Evolutionary conservation across 2,113 vertebrate species (phyloP).

Genomic region (Scomber scombrus): DNA sequence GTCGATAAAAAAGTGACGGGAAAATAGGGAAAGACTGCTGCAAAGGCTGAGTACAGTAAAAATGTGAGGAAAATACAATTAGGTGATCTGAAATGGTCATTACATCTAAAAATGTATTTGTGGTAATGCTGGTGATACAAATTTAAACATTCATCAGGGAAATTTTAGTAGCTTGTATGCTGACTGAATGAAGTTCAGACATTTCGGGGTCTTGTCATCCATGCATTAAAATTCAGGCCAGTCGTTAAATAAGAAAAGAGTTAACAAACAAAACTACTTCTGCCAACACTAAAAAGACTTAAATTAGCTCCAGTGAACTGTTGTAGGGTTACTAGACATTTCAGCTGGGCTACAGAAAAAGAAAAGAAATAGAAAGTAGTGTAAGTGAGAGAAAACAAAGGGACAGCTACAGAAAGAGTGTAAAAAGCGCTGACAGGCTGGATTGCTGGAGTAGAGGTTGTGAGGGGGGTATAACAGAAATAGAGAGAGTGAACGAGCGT

Average conservation of each 20-base stretch:
- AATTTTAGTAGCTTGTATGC: background rate
- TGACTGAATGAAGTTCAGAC: constrained; percentile 20
- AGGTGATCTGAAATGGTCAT: constrained; percentile 15
- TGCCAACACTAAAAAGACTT: constrained; percentile 45
- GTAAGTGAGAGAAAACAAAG: constrained; percentile 67
- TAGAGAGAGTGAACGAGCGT: constrained; percentile 35
- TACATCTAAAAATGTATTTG: constrained; percentile 12
- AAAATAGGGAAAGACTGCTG: background rate
- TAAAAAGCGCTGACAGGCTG: constrained; percentile 75
- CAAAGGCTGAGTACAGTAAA: background rate
- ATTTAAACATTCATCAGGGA: background rate
- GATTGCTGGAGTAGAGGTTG: constrained; percentile 57
- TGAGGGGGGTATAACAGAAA: constrained; percentile 59
- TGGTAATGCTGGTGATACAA: background rate
- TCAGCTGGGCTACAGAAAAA: constrained; percentile 53
- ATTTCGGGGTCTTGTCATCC: constrained; percentile 14
- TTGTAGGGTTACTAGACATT: constrained; percentile 42
- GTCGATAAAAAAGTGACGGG: constrained; percentile 25
- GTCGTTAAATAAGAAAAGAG: constrained; percentile 46
- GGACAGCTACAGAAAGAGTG: constrained; percentile 60
- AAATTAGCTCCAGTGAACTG: constrained; percentile 53
- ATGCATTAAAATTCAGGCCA: constrained; percentile 26
- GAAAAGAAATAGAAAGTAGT: constrained; percentile 43
- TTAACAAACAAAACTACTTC: constrained; percentile 42
- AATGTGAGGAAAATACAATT: background rate